Conservation (phyloP, 2,113 vertebrate species). For the Leptocoma aspasia region DNA sequence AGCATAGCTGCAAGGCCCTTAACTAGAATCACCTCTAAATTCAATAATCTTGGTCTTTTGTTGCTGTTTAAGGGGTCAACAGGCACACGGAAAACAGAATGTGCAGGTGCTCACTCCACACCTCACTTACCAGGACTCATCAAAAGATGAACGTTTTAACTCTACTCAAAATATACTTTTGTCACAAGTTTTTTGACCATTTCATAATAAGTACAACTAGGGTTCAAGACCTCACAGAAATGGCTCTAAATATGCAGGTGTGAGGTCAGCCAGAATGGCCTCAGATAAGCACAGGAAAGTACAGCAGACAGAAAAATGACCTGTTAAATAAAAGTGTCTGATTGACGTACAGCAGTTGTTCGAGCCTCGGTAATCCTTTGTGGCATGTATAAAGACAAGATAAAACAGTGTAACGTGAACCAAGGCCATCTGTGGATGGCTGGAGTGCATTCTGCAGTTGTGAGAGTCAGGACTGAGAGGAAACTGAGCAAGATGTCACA, state of each 20-base stretch:
- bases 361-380: background rate
- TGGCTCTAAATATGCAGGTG: background rate
- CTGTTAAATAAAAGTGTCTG: background rate
- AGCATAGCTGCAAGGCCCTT: background rate
- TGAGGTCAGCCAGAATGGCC: background rate
- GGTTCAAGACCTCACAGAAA: background rate
- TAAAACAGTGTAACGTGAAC: slow-evolving; percentile 24
- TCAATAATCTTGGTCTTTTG: background rate
- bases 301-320: slow-evolving; percentile 7
- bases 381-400: slow-evolving; percentile 1
- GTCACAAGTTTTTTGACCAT: background rate
- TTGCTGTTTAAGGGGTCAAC: background rate
- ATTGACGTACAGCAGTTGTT: slow-evolving; percentile 41
- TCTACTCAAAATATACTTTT: background rate
- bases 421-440: background rate
- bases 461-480: background rate
- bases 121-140: background rate
- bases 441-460: background rate
- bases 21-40: background rate
- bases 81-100: background rate
- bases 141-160: background rate
- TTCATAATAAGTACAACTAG: background rate
- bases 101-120: background rate
- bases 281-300: background rate
- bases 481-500: background rate